A percentile compares a stretch with the other conserved stretches of the same genome.
Conservation (phyloP, 2,888 invertebrate genomes). For the Drosophila flavopinicola region DNA sequence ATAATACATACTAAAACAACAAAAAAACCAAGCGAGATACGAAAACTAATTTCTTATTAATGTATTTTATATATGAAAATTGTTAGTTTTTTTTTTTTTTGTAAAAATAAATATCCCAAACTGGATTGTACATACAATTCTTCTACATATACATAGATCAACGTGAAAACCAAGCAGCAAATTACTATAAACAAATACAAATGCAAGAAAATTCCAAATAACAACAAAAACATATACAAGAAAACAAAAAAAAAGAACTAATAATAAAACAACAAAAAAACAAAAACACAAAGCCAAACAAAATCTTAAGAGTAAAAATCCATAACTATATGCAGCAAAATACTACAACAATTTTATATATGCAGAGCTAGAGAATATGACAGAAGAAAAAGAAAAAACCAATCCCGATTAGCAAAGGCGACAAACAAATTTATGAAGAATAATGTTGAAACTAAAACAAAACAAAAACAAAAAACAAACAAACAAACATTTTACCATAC, state of each 20-base stretch:
- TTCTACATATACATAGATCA: slow-evolving; percentile 20
- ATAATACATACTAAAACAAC: slow-evolving; percentile 21
- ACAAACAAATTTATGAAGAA: slow-evolving; percentile 39
- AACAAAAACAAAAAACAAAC: slow-evolving; percentile 24
- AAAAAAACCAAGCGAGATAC: slow-evolving; percentile 2
- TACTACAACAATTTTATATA: slow-evolving; percentile 39
- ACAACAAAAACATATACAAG: slow-evolving; percentile 6
- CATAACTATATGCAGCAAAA: slow-evolving; percentile 38
- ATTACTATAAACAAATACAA: slow-evolving; percentile 37
- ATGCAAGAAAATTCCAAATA: slow-evolving; percentile 52
- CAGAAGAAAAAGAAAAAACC: not conserved
- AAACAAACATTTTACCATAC: slow-evolving; percentile 55
- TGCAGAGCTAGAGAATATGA: slow-evolving; percentile 25
- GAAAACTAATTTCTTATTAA: slow-evolving; percentile 55
- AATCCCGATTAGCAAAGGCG: slow-evolving; percentile 42
- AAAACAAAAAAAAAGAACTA: slow-evolving; percentile 9
- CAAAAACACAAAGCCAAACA: slow-evolving; percentile 42
- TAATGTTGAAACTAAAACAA: slow-evolving; percentile 43
- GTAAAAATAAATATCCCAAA: slow-evolving; percentile 17
- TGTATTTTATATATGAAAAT: slow-evolving; percentile 62
- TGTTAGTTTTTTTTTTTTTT: slow-evolving; percentile 40
- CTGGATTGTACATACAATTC: slow-evolving; percentile 29
- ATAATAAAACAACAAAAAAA: not conserved
- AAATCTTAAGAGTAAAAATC: slow-evolving; percentile 34
- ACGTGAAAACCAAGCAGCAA: slow-evolving; percentile 28